Evolutionary conservation across 2,797 vertebrate species (phyloP), one percentile per base, ranked within the genome.

Genomic region (Notolabrus celidotus): DNA sequence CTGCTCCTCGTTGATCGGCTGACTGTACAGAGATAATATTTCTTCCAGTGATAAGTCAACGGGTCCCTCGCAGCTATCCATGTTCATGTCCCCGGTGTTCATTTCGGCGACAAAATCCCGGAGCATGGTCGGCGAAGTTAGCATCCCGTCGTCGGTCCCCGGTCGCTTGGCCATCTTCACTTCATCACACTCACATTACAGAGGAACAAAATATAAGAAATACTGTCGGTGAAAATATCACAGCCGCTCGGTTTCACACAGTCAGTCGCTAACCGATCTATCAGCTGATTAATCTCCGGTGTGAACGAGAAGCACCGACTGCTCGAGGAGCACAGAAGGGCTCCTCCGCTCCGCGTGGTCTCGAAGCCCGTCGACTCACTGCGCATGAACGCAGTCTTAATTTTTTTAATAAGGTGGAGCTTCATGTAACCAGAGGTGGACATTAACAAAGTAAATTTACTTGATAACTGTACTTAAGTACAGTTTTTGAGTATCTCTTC

Each of bases 1-100:
- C 90, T 99, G 98, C 80, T 99, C 97, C 92, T 99, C 98, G 88
- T 98, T 99, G 74, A 98, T 97, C 85, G 97, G 97, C 86, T 99
- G 97, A 85, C 94, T 96, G 90, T 98, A 99, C 31, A 98, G 91
- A 14, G 72, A 86, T 55, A 99, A 91, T 64, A 99, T 98, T 61
- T 98, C 95, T 38, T 96, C 95, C 91, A 99, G 76, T 46, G 94
- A 95, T 39, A 98, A 91, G 45, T 94, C 94, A 41, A 94, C 95
- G 46, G 85, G 87, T 67, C 82, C 91, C 31, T 92, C 93, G 42
- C 77, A 27, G 80, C 85, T 74, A 67, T 92, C 92, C 93, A 89
- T 72, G 82, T 71, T 79, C 56, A 79, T 43, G 67, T 93, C 91
- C 75, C 54, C 83, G 75, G 83, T 29, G 86, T 72, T 82, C 58